phyloP scores from a whole-genome alignment of 1,140 invertebrate genomes.

The Holotrichia oblita region DNA sequence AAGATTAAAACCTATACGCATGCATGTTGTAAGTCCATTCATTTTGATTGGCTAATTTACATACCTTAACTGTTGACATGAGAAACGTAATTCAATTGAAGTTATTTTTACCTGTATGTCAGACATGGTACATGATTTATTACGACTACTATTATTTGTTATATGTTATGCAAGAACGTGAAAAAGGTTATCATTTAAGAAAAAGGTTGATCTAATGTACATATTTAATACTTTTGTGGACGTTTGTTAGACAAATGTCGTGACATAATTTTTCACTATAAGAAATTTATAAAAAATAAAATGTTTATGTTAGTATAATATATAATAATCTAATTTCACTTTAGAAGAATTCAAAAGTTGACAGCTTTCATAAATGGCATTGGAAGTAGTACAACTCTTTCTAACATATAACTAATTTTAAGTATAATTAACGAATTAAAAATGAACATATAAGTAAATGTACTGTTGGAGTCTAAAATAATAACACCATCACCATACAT shows the following conservation, averaged over 20 bases:
- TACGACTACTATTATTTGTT: constrained; percentile 19
- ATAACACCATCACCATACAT: no score
- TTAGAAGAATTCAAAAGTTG: no score
- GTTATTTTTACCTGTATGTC: not conserved
- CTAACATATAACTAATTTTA: no score
- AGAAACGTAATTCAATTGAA: constrained; percentile 30
- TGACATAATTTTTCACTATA: not conserved
- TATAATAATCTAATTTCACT: no score
- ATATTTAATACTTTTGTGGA: not conserved
- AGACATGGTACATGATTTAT: constrained; percentile 15
- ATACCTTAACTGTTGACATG: constrained; percentile 11
- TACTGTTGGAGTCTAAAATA: no score
- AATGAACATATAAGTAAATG: no score
- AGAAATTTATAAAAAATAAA: no score
- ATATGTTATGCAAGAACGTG: constrained; percentile 6
- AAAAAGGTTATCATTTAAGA: constrained; percentile 19
- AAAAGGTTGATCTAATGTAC: not conserved
- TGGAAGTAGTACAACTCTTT: no score
- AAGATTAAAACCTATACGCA: not conserved
- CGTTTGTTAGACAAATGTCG: not conserved
- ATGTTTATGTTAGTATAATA: no score
- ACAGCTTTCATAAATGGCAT: no score
- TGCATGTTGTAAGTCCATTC: constrained; percentile 21
- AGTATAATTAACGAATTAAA: no score
- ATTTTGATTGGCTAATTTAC: constrained; percentile 29